Percentiles rank a stretch among this genome's conserved stretches.
phyloP scores from a whole-genome alignment of 2,797 vertebrate genomes.

The Pogoniulus pusillus region DNA sequence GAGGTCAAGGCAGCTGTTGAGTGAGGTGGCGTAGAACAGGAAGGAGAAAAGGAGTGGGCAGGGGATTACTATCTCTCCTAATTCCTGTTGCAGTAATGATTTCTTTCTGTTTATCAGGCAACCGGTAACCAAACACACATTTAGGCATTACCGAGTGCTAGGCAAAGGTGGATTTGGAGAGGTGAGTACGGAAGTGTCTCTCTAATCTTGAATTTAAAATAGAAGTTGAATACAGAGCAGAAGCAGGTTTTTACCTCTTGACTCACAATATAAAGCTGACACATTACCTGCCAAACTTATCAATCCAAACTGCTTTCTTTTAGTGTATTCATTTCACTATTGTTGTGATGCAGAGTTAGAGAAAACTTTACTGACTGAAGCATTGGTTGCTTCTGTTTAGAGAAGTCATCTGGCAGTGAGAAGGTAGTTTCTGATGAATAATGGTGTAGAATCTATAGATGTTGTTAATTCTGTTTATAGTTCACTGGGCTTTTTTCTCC shows the following conservation, averaged over 20 bases:
- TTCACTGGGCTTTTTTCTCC: neutral
- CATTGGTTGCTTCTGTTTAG: neutral
- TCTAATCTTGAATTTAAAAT: neutral
- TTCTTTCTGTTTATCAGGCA: constrained; percentile 79
- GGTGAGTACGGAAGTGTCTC: constrained; percentile 77
- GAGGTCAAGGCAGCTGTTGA: neutral
- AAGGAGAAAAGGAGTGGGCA: neutral
- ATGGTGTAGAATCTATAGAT: neutral
- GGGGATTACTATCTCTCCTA: neutral
- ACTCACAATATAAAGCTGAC: neutral
- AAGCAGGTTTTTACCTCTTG: neutral
- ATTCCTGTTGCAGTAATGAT: constrained; percentile 15
- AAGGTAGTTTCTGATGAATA: neutral
- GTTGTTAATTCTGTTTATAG: neutral
- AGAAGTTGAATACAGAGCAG: neutral
- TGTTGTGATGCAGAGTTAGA: neutral
- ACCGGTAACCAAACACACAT: constrained; percentile 94
- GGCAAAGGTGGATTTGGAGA: constrained; percentile 97
- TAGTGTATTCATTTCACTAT: neutral
- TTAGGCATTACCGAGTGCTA: constrained; percentile 93
- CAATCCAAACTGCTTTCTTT: neutral
- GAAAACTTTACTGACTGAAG: neutral
- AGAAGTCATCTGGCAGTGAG: neutral
- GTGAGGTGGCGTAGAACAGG: neutral
- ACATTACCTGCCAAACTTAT: neutral